Base-by-base conservation (phyloP, 64 coral and sea anemone genomes). In the Montipora foliosa region DNA sequence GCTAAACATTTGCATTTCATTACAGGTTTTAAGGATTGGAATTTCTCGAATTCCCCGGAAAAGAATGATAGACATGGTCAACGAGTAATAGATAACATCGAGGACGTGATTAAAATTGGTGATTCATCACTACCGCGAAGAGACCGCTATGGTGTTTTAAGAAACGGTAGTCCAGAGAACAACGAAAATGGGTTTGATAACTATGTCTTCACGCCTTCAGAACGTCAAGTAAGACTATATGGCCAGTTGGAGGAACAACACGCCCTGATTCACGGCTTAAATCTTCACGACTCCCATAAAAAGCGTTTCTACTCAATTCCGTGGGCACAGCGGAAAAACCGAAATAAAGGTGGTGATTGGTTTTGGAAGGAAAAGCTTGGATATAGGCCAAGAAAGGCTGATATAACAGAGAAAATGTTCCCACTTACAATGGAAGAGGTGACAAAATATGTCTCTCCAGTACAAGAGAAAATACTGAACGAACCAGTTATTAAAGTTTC, bases 401-500 rank as follows among this genome's bases (percentile, higher is more conserved):
- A 11, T 49, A 9, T 21, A 13, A 1, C 47, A 14, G 44, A 86
- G 10, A 50, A 71, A 86, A 5, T 71, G 6, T 3, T 14, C 4
- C 61, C 61, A 4, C 61, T 64, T 12, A 11, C 3, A 64, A 12
- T 64, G 13, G 3, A 12, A 64, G 61, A 64, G 14, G 14, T 12
- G 8, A 12, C 61, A 64, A 64, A 16, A 64, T 14, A 47, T 74
- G 6, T 6, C 5, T 45, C 0, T 10, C 81, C 59, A 13, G 15
- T 84, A 47, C 8, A 50, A 68, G 1, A 71, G 16, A 46, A 22
- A 50, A 5, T 70, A 51, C 22, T 70, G 11, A 86, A 24, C 44
- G 82, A 86, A 14, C 82, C 82, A 49, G 37, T 86, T 17, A 47
- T 66, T n/a, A 72, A 86, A 72, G 82, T 71, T 20, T 71, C 82